phyloP scores from a whole-genome alignment of 2,797 vertebrate genomes.

The Sarcoramphus papa region DNA sequence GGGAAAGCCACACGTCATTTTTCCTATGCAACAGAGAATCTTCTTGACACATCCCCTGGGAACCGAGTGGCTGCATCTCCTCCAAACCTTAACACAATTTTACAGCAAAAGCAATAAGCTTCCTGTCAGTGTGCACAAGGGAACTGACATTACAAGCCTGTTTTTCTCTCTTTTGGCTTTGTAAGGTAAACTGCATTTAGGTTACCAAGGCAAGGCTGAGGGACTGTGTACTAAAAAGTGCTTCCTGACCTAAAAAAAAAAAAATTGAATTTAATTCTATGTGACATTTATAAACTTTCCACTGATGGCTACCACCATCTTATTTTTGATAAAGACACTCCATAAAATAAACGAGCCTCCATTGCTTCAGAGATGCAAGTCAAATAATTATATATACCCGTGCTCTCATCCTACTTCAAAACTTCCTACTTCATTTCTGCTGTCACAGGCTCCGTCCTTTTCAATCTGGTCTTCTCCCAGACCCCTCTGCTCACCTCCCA shows the following conservation, averaged over 20 bases:
- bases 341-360: not conserved
- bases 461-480: not conserved
- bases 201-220: not conserved
- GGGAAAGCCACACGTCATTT: not conserved
- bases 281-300: not conserved
- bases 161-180: not conserved
- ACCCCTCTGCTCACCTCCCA: not conserved
- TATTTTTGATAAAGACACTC: not conserved
- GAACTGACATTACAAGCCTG: slow-evolving; percentile 45
- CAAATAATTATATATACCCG: not conserved
- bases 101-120: slow-evolving; percentile 51
- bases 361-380: not conserved
- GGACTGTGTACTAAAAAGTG: not conserved
- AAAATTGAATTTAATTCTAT: not conserved
- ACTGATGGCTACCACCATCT: not conserved
- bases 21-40: not conserved
- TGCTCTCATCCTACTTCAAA: not conserved
- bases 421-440: not conserved
- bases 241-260: not conserved
- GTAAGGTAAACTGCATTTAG: not conserved
- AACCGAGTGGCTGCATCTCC: not conserved
- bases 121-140: slow-evolving; percentile 28
- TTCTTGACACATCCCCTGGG: not conserved
- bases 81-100: slow-evolving; percentile 41
- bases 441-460: not conserved